Percentiles rank a stretch among this genome's conserved stretches.
Evolutionary conservation across 2,797 vertebrate genomes (phyloP).

Genomic region (Tolypeutes matacus): DNA sequence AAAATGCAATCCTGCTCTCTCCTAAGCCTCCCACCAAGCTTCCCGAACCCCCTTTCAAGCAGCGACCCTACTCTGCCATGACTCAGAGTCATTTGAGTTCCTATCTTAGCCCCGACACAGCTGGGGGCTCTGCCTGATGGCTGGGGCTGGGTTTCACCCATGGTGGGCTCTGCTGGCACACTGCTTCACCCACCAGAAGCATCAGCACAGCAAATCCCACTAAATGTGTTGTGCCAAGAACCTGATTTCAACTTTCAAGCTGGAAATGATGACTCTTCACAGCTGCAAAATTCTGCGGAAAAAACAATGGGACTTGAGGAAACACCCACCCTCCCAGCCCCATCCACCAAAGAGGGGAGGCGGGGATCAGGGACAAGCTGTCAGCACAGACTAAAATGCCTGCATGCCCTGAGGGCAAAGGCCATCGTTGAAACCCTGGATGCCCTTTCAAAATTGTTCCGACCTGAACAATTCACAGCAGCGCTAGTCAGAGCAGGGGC

Average conservation of each 20-base stretch:
- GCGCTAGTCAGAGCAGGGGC: background rate
- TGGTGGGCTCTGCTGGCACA: background rate
- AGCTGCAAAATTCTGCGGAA: conserved; percentile 52
- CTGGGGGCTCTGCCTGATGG: background rate
- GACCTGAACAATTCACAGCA: background rate
- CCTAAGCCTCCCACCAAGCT: background rate
- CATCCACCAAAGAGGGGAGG: background rate
- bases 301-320: conserved; percentile 47
- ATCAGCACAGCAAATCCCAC: background rate
- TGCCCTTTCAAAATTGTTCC: background rate
- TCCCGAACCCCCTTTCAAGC: background rate
- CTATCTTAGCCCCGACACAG: background rate
- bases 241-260: background rate
- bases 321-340: background rate
- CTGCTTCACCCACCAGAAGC: background rate
- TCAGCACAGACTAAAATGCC: background rate
- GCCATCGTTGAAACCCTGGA: background rate
- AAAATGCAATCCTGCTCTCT: background rate
- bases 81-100: background rate
- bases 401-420: background rate
- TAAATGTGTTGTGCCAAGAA: background rate
- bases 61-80: background rate
- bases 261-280: conserved; percentile 15
- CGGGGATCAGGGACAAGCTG: background rate
- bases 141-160: too few relatives aligned